A percentile compares a stretch with the other conserved stretches of the same genome.
Conservation (phyloP, 1,140 invertebrate species). For the Condylostylus longicornis region DNA sequence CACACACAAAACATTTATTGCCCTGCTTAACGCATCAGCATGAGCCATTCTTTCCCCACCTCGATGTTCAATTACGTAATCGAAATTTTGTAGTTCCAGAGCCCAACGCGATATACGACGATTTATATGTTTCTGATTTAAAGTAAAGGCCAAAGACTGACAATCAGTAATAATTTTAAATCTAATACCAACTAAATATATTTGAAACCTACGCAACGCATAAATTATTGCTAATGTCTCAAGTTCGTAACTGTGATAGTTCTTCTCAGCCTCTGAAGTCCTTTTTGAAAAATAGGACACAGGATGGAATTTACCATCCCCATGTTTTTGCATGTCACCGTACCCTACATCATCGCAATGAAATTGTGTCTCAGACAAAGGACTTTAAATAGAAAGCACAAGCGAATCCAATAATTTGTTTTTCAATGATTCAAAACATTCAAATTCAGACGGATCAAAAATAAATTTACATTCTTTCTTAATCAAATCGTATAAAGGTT, state of each 20-base stretch:
- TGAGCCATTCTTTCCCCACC: constrained; percentile 21
- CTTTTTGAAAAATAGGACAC: constrained; percentile 31
- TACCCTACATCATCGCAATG: constrained; percentile 20
- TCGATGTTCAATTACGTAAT: constrained; percentile 8
- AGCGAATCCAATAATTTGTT: constrained; percentile 12
- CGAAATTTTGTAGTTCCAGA: constrained; percentile 9
- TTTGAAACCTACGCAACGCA: constrained; percentile 34
- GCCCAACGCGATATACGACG: constrained; percentile 26
- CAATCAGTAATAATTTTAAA: constrained; percentile 34
- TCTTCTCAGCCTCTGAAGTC: constrained; percentile 25
- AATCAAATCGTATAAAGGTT: constrained; percentile 18
- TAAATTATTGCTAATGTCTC: constrained; percentile 36
- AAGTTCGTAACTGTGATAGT: constrained; percentile 34
- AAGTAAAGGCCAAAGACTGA: constrained; percentile 24
- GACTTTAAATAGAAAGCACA: constrained; percentile 22
- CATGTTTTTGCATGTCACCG: constrained; percentile 18
- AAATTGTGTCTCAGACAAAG: constrained; percentile 19
- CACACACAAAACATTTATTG: constrained; percentile 5
- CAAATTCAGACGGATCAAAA: not conserved
- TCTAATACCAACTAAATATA: constrained; percentile 33
- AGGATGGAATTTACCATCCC: constrained; percentile 16
- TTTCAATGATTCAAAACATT: constrained; percentile 6
- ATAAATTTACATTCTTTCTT: constrained; percentile 12
- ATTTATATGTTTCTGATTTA: constrained; percentile 28
- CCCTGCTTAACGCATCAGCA: constrained; percentile 16